Evolutionary conservation across 2,888 invertebrate genomes (phyloP), one percentile per base, ranked within the genome.

Genomic region (Pammene aurita): DNA sequence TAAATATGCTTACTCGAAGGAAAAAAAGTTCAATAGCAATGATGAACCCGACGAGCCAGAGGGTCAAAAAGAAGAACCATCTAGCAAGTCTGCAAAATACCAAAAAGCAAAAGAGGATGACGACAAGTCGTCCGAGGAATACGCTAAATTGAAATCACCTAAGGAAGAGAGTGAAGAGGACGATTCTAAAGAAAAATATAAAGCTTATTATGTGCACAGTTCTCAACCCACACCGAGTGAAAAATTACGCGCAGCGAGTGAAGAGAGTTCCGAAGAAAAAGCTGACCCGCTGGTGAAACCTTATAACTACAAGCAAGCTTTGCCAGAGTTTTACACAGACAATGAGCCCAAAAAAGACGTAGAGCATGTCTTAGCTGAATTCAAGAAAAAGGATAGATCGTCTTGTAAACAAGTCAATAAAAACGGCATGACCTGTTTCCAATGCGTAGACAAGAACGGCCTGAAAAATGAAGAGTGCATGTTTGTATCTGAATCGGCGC

Each of bases 401-500:
- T 90, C 94, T 9, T 96, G 96, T 81, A 95, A 95, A 78, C 95
- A 95, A 82, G 93, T 95, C 0, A 93, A 94, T 72, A 95, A 95
- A 78, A 95, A 95, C 75, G 95, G 95, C 50, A 95, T 96, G 95
- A 96, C 96, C 0, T 96, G 96, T 80, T 96, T 94, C 81, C 93
- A 95, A 75, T 96, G 96, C 80, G 86, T 94, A 5, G 95, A 96
- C 77, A 93, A 94, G 74, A 93, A 94, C 61, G 96, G 96, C 0
- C 89, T 95, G 61, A 95, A 95, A 82, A 94, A 96, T 77, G 96
- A 96, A 84, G 96, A 96, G 83, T 96, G 96, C 80, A 96, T 96
- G 94, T 96, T 94, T 84, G 93, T 96, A 9, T 95, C 95, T 0
- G 95, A 95, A 76, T 94, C 95, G 0, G 94, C 94, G 52, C 95